Evolutionary conservation across 2,113 vertebrate genomes (phyloP), one percentile per base, ranked within the genome.

Genomic region (Caloenas nicobarica): DNA sequence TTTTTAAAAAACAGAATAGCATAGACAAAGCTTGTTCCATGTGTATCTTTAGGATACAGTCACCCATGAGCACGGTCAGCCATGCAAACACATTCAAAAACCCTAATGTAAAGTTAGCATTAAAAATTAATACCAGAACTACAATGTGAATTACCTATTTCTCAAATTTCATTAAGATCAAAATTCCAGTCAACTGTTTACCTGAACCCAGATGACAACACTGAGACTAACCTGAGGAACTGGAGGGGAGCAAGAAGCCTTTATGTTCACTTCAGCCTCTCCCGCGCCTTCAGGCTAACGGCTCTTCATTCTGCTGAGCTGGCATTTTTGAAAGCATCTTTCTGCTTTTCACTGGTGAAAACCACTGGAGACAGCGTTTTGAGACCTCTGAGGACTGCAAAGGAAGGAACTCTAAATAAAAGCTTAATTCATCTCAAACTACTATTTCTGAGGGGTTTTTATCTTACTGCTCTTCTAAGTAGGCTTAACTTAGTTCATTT

Each of bases 121-220:
- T 85, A 94, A 97, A 94, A 96, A 89, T 68, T 72, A 79, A 91
- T 73, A 56, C 44, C 58, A 71, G 40, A 95, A 72, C 68, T 92
- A 80, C 65, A 81, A 70, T 11, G 26, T 34, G 40, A 66, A 58
- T 50, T 77, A 81, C 26, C 42, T 46, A 44, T 60, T 93, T 86
- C 72, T 91, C 78, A 60, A 80, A 18, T 48, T 70, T 53, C 40
- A 88, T 71, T 86, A 95, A 54, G 48, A 76, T 87, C 48, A 88
- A 66, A 86, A 81, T 58, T 83, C 89, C 61, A 91, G 74, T 66
- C 48, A 84, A 23, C 66, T 80, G 29, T 85, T 74, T 46, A 88
- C 31, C 40, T 90, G 40, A 91, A 51, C 48, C 92, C 26, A 77
- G 62, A 82, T 33, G 54, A 76, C 51, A 95, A 91, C 28, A 72